Conservation (phyloP, 2,797 vertebrate genomes). For the Sebastes taczanowskii region DNA sequence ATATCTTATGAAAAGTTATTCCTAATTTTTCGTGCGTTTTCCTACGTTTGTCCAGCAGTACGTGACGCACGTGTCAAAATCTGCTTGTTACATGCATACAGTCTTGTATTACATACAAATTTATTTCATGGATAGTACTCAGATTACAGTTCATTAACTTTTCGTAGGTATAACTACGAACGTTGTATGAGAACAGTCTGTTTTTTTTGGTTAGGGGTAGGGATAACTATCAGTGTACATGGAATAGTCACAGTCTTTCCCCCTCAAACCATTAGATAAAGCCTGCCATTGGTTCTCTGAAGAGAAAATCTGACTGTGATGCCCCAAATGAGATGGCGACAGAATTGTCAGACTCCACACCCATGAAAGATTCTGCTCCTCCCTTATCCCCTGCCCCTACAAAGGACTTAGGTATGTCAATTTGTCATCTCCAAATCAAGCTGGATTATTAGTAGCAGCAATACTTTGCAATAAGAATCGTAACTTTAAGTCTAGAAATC, state of each 20-base stretch:
- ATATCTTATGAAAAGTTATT: too few species aligned
- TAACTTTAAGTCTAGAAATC: neutral
- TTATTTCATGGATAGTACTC: too few species aligned
- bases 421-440: neutral
- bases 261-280: slow-evolving; percentile 82
- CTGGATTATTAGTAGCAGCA: neutral
- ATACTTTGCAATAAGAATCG: neutral
- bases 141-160: too few species aligned
- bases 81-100: too few species aligned
- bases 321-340: slow-evolving; percentile 79
- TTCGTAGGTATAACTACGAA: too few species aligned
- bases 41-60: too few species aligned
- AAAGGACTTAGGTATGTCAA: slow-evolving; percentile 73
- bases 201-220: neutral
- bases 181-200: too few species aligned
- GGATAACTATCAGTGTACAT: neutral
- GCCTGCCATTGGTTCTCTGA: slow-evolving; percentile 83
- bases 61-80: too few species aligned
- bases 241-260: neutral
- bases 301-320: slow-evolving; percentile 94
- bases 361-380: slow-evolving; percentile 80
- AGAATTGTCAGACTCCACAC: slow-evolving; percentile 65
- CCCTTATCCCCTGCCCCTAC: slow-evolving; percentile 80
- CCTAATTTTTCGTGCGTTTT: too few species aligned
- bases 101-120: too few species aligned